Conservation (phyloP, 2,888 invertebrate species). For the Pachydiplax longipennis region DNA sequence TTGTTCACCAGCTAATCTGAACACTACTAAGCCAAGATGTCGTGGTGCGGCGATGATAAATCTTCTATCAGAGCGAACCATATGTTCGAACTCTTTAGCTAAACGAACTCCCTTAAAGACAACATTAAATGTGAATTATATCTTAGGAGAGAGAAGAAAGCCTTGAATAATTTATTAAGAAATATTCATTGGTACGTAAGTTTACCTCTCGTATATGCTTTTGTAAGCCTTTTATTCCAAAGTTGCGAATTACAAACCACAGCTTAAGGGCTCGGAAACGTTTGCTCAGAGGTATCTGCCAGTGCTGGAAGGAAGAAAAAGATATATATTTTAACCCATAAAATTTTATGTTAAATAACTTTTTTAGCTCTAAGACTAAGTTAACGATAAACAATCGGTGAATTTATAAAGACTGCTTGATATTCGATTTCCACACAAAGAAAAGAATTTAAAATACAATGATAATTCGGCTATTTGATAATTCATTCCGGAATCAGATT, state of each 20-base stretch:
- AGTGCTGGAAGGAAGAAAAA: conserved; percentile 76
- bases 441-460: no score
- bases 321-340: neutral
- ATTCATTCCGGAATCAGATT: no score
- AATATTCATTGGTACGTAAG: neutral
- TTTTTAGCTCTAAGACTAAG: no score
- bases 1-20: conserved; percentile 85
- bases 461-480: no score
- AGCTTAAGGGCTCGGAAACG: conserved; percentile 91
- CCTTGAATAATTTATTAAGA: no score
- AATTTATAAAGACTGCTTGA: no score
- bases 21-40: conserved; percentile 89
- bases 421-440: no score
- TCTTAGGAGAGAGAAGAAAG: neutral
- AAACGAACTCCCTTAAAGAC: conserved; percentile 78
- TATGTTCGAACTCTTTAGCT: conserved; percentile 88
- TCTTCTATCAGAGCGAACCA: conserved; percentile 80
- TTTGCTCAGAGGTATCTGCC: conserved; percentile 96
- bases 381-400: no score
- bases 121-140: neutral
- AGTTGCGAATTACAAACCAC: conserved; percentile 97
- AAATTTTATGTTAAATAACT: no score
- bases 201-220: conserved; percentile 88
- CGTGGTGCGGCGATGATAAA: conserved; percentile 91
- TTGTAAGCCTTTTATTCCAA: conserved; percentile 89